Evolutionary conservation across 2,888 invertebrate genomes (phyloP), one percentile per base, ranked within the genome.

Genomic region (Erebia aethiops): DNA sequence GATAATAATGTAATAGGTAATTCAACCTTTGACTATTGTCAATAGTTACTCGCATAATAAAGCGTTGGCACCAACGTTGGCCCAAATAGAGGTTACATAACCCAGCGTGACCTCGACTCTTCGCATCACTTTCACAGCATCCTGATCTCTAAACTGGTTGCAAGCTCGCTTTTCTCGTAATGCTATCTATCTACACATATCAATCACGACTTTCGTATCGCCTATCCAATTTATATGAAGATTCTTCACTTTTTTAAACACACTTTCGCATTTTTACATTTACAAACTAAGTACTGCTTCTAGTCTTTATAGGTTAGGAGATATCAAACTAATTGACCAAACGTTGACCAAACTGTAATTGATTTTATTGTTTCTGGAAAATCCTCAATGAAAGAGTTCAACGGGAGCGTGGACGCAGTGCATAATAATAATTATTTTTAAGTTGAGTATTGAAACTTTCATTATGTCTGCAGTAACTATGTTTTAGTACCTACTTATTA

Each of bases 131-230:
- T 69, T 69, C 69, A 57, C 69, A 57, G 46, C 35, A 64, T 69
- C 64, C 69, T 69, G 49, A 51, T 54, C 43, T 62, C 43, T 16
- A 11, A 66, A 70, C 70, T 51, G 69, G 70, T 69, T 63, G 14
- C 54, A 10, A 66, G 21, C n/a, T 46, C 43, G 43, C 57, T 21
- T 56, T 66, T 66, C 43, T 14, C 26, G 18, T 66, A 21, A 57
- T 57, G 26, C 11, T 10, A 18, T 35, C 35, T 9, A 57, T 57
- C 26, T 26, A 26, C 26, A 7, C 26, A 56, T 11, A 21, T 21
- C 21, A 11, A 21, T 56, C 21, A 3, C 21, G 10, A 56, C 57
- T 57, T 57, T 57, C 14, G 7, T 4, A 57, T 26, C 52, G 16
- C 7, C 5, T 35, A 7, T 35, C 2, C 26, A 7, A 35, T 35